These are phyloP conservation scores for Holothuria glaberrima DNA, from an alignment of 35 echinoderm and acorn worm genomes.

Conservation along the genomic window DNA sequence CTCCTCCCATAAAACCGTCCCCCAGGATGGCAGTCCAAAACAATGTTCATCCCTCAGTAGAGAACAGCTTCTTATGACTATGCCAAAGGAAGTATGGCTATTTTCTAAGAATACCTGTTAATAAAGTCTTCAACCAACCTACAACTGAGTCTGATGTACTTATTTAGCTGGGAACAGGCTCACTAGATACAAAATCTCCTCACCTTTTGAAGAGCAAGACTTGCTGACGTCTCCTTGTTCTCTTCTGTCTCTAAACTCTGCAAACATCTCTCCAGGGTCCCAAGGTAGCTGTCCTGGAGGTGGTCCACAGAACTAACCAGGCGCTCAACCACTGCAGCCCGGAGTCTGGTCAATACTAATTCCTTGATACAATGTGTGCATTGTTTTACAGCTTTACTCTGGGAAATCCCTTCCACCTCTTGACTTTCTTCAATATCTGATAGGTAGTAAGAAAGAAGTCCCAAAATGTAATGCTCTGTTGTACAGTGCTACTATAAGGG, in stretches of 20 bases:
- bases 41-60: too few relatives aligned
- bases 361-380: conserved; percentile 96
- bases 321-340: conserved; percentile 78
- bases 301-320: conserved; percentile 92
- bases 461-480: neutral
- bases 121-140: too few relatives aligned
- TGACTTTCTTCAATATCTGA: conserved; percentile 82
- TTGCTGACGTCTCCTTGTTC: conserved; percentile 74
- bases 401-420: conserved; percentile 69
- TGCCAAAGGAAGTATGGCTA: too few relatives aligned
- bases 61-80: too few relatives aligned
- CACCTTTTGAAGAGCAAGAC: conserved; percentile 87
- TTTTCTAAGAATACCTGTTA: too few relatives aligned
- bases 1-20: too few relatives aligned
- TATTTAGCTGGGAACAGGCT: too few relatives aligned
- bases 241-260: conserved; percentile 89
- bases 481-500: neutral
- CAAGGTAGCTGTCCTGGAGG: conserved; percentile 92
- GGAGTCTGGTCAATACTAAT: conserved; percentile 76
- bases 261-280: conserved; percentile 91
- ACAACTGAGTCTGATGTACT: too few relatives aligned
- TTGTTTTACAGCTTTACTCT: conserved; percentile 84
- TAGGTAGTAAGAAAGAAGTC: neutral
- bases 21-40: too few relatives aligned
- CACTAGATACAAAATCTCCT: neutral